Evolutionary conservation across 2,797 vertebrate genomes (phyloP), one percentile per base, ranked within the genome.

Genomic region (Sebastes hopkinsi): DNA sequence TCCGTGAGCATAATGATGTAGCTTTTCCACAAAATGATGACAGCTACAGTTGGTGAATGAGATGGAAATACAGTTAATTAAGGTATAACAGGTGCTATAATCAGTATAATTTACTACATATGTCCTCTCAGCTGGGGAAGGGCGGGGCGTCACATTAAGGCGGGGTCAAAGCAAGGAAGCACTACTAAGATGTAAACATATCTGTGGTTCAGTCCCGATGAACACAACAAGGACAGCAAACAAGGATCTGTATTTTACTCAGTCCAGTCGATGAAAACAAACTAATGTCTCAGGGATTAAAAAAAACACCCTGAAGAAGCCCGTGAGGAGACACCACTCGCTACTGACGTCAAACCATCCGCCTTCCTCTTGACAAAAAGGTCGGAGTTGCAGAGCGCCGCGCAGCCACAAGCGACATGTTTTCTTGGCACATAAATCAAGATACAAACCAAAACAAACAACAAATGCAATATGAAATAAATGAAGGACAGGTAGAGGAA

Each of bases 361-460:
- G 22, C 38, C 54, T 20, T 85, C 80, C 61, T 70, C 54, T 59
- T 2, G 58, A 65, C 38, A 10, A 78, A 14, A 74, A 71, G 65
- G 30, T 78, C 27, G 23, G 68, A 80, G 87, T 68, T 64, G 85
- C 72, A 54, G 68, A 67, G 61, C 36, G 18, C 79, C 20, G 67
- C 80, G 80, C 82, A 61, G 90, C 86, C 89, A 87, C 79, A 66
- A 70, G 84, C 70, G 2, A 88, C 75, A 71, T 54, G 87, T 92
- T 91, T 56, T 86, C 77, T 92, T 93, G 94, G 92, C 92, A 94
- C 93, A 73, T 82, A 74, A 88, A 85, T 77, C 14, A 86, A 83
- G 77, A 77, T 83, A 87, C 32, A 77, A 76, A 81, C 32, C 34
- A 27, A 64, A 69, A 25, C 52, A 54, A n/a, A n/a, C 14, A 79